Percentiles rank a stretch among this genome's conserved stretches.
Conservation (phyloP, 1,140 invertebrate genomes). For the Patella vulgata region DNA sequence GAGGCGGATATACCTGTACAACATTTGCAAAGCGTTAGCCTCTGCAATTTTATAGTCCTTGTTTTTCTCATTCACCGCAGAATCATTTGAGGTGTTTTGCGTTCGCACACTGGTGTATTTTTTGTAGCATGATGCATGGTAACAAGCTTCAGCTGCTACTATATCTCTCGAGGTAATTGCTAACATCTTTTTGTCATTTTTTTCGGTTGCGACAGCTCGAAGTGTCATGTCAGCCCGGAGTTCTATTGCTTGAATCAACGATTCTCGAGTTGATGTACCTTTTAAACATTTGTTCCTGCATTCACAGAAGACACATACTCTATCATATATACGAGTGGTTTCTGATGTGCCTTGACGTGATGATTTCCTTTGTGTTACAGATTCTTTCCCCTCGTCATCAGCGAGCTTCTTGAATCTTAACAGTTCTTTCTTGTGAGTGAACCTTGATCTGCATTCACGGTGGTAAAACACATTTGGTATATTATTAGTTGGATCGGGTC, state of each 20-base stretch:
- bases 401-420: too few species aligned
- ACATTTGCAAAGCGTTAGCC: background rate
- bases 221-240: background rate
- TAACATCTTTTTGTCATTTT: background rate
- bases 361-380: background rate
- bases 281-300: background rate
- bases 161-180: background rate
- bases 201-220: background rate
- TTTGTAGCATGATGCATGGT: constrained; percentile 1
- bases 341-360: background rate
- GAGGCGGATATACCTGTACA: background rate
- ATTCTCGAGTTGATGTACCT: background rate
- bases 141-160: background rate
- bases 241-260: background rate
- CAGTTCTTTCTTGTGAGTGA: too few species aligned
- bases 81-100: background rate
- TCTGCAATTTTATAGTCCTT: background rate
- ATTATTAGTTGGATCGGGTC: background rate
- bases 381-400: background rate
- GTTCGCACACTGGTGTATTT: background rate
- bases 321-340: background rate
- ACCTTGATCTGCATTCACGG: too few species aligned
- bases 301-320: background rate
- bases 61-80: too few species aligned
- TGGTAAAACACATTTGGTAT: constrained; percentile 1